Percentiles rank a stretch among this genome's conserved stretches.
phyloP scores from a whole-genome alignment of 2,888 invertebrate genomes.

The Cryptosula pallasiana region DNA sequence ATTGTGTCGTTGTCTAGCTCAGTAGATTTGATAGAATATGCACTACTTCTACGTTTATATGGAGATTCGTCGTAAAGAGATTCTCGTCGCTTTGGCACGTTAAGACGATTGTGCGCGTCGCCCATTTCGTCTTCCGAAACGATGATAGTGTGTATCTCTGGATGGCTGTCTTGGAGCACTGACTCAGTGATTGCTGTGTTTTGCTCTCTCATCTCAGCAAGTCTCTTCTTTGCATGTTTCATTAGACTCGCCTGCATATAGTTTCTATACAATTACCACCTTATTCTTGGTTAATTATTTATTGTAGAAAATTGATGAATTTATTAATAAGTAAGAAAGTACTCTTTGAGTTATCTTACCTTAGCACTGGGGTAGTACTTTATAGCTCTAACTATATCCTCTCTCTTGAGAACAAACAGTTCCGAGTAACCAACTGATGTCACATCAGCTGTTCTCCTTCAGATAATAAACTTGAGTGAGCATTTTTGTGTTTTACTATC shows the following conservation, averaged over 20 bases:
- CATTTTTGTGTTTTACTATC: too few species aligned
- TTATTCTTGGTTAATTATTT: too few species aligned
- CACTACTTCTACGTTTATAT: neutral
- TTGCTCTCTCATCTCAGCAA: conserved; percentile 26
- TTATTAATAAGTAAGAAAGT: too few species aligned
- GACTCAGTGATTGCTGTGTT: neutral
- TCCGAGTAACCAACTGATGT: conserved; percentile 93
- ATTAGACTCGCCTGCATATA: conserved; percentile 28
- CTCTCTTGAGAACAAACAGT: conserved; percentile 83
- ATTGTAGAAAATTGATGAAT: too few species aligned
- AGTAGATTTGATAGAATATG: neutral
- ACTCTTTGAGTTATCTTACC: conserved; percentile 52
- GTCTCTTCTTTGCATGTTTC: conserved; percentile 29
- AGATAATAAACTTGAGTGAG: conserved; percentile 27
- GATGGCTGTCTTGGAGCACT: neutral
- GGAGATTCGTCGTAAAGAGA: neutral
- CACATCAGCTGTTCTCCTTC: conserved; percentile 88
- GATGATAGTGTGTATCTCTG: neutral
- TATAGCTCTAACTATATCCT: conserved; percentile 89
- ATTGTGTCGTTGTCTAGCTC: conserved; percentile 8
- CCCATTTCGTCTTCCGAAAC: neutral
- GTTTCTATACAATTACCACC: neutral
- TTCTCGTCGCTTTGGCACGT: neutral
- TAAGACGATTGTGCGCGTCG: neutral
- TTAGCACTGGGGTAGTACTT: conserved; percentile 96